Percentiles rank a stretch among this genome's conserved stretches.
These are phyloP conservation scores for Cantharis rustica DNA, from an alignment of 2,888 invertebrate genomes.

Conservation along the genomic window DNA sequence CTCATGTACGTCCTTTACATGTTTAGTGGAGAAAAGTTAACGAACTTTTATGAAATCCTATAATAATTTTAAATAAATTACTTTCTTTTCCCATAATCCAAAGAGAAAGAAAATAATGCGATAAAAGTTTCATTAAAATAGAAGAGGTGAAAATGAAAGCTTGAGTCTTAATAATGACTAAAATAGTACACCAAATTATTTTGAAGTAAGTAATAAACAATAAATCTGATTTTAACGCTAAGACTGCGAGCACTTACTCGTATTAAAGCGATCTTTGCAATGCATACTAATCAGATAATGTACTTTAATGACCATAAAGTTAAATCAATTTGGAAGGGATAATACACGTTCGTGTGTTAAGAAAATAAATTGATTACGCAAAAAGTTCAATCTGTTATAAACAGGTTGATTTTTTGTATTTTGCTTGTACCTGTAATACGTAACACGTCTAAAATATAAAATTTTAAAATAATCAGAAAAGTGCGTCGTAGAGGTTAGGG, in stretches of 20 bases:
- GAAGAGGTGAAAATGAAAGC: background rate
- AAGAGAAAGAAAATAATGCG: background rate
- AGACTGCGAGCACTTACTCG: conserved; percentile 14
- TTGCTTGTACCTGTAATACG: background rate
- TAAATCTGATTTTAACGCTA: conserved; percentile 14
- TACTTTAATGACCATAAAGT: background rate
- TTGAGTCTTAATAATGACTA: conserved; percentile 4
- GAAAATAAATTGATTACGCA: background rate
- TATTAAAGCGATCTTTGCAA: conserved; percentile 15
- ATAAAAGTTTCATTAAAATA: background rate
- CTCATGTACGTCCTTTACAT: too few relatives aligned
- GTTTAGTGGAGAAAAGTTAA: too few relatives aligned
- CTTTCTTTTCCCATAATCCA: background rate
- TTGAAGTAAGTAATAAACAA: conserved; percentile 1
- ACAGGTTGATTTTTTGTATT: background rate
- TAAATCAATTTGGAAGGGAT: background rate
- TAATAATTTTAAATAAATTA: too few relatives aligned
- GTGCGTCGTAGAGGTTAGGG: background rate
- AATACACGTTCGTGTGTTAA: background rate
- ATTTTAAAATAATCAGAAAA: background rate
- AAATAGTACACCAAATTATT: conserved; percentile 2
- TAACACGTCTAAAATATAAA: background rate
- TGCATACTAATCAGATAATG: conserved; percentile 22
- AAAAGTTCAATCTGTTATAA: background rate
- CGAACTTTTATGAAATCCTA: too few relatives aligned